These are phyloP conservation scores for Amniataba percoides DNA, from an alignment of 2,797 vertebrate species.

Conservation along the genomic window DNA sequence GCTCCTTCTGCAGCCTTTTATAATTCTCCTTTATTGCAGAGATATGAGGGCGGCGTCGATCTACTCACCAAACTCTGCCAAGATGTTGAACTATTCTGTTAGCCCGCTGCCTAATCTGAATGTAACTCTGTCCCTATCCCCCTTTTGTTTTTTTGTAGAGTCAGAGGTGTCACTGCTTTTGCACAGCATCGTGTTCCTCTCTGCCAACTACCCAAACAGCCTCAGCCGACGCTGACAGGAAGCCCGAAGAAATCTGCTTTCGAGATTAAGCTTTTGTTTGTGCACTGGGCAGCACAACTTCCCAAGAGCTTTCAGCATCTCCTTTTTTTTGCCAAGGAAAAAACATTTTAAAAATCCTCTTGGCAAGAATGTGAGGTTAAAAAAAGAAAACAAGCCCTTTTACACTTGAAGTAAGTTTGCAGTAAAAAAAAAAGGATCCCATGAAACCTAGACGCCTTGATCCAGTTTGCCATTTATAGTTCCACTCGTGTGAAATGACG, in stretches of 20 bases:
- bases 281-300: slow-evolving; percentile 29
- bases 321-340: slow-evolving; percentile 7
- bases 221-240: slow-evolving; percentile 63
- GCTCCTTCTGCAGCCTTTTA: background rate
- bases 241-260: slow-evolving; percentile 21
- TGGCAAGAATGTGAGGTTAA: slow-evolving; percentile 14
- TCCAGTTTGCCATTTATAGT: background rate
- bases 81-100: slow-evolving; percentile 1
- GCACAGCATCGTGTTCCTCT: slow-evolving; percentile 92
- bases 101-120: background rate
- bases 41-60: too few species aligned
- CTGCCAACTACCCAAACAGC: slow-evolving; percentile 83
- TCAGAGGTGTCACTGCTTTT: slow-evolving; percentile 91
- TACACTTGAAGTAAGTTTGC: background rate
- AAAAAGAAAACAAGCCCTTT: background rate
- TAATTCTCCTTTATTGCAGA: background rate
- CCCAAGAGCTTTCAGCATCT: slow-evolving; percentile 29
- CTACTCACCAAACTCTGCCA: background rate
- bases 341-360: slow-evolving; percentile 10
- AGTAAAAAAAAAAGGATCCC: background rate
- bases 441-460: background rate
- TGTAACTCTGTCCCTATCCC: background rate
- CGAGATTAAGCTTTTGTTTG: background rate
- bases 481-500: background rate
- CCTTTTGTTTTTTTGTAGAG: slow-evolving; percentile 78